Evolutionary conservation across 2,113 vertebrate genomes (phyloP).

Genomic region (Cnemophilus loriae): DNA sequence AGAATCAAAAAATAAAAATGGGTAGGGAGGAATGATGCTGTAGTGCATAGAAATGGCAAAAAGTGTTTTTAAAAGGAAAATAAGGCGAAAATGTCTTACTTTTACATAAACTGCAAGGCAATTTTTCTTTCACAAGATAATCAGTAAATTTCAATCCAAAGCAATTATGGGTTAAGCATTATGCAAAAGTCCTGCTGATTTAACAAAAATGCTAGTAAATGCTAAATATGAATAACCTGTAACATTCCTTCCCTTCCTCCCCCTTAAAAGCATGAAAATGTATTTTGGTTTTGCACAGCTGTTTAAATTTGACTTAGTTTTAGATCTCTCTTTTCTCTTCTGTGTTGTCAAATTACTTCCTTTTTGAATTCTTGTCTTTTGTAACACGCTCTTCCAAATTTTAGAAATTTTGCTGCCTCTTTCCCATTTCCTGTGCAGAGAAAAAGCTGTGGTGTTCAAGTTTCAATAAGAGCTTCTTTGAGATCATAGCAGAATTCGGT

Average conservation of each 20-base stretch:
- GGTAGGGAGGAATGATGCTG: background rate
- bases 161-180: background rate
- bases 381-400: background rate
- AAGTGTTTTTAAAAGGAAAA: background rate
- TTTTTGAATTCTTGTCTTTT: background rate
- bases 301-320: background rate
- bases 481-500: background rate
- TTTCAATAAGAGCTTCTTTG: background rate
- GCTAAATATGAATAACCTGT: background rate
- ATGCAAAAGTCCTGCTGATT: background rate
- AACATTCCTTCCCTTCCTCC: background rate
- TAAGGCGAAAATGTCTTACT: rapidly evolving
- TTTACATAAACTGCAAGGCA: background rate
- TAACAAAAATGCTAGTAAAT: background rate
- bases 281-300: background rate
- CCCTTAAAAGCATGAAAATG: background rate
- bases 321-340: background rate
- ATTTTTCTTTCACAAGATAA: background rate
- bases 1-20: background rate
- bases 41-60: background rate
- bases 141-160: background rate
- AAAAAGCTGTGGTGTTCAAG: background rate
- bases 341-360: background rate
- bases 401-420: background rate
- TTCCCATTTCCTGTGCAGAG: background rate